Conservation (phyloP, 2,888 invertebrate genomes). For the Lithophane socia region DNA sequence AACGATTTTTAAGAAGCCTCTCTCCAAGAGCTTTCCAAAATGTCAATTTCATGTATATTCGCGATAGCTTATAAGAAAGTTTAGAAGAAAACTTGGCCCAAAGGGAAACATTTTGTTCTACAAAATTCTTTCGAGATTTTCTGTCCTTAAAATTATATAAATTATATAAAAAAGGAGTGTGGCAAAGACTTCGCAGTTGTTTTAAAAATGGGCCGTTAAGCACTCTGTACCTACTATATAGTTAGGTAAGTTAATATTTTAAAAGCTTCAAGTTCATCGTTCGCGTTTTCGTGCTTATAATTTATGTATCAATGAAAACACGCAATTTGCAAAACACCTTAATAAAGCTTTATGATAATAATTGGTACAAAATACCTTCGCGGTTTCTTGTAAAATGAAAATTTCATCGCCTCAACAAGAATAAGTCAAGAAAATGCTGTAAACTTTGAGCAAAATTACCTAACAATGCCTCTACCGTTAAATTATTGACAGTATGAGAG, state of each 20-base stretch:
- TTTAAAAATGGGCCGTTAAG: neutral
- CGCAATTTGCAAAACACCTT: conserved; percentile 50
- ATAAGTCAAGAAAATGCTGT: neutral
- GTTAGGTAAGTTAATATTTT: neutral
- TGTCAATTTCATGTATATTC: neutral
- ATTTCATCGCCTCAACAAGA: neutral
- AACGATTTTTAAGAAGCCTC: neutral
- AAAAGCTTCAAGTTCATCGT: conserved; percentile 13
- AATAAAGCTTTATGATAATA: conserved; percentile 20
- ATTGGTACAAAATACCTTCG: neutral
- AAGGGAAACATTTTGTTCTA: neutral
- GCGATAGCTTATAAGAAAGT: neutral
- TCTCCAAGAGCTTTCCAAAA: neutral
- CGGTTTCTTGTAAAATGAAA: conserved; percentile 15
- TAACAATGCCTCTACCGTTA: conserved; percentile 41
- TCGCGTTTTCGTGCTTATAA: conserved; percentile 22
- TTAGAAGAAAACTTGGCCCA: neutral
- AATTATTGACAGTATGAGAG: conserved; percentile 59
- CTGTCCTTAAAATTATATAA: no score
- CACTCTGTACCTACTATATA: neutral
- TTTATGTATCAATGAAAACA: conserved; percentile 20
- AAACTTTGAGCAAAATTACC: conserved; percentile 1
- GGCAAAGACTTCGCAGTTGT: neutral
- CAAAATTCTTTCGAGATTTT: neutral
- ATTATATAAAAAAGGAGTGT: neutral